These are phyloP conservation scores for Turdus rufiventris DNA, from an alignment of 2,113 vertebrate genomes.

Conservation along the genomic window DNA sequence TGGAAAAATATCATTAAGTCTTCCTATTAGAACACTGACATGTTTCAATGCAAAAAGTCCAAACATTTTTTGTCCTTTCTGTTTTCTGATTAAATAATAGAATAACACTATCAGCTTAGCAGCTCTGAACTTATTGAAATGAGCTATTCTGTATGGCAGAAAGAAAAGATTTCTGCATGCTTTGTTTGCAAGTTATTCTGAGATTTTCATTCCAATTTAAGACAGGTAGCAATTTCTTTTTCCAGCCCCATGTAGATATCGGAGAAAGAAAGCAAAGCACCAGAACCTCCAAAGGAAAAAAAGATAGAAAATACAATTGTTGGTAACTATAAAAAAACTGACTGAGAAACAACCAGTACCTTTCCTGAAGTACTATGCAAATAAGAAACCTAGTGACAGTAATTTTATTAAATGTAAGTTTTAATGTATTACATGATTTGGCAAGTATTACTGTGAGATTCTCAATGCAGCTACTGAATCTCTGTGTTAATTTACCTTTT, in stretches of 20 bases:
- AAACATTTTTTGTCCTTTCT: neutral
- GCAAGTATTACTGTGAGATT: neutral
- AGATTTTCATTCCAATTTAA: neutral
- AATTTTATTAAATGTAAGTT: constrained; percentile 16
- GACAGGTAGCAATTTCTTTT: neutral
- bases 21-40: neutral
- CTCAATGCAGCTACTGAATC: neutral
- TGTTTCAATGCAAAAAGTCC: neutral
- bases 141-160: too few species aligned
- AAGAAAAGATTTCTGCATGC: neutral
- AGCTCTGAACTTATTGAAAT: neutral
- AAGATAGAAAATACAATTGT: neutral
- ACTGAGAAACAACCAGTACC: neutral
- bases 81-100: neutral
- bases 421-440: neutral
- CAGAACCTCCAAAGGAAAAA: neutral
- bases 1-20: neutral
- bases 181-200: neutral
- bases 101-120: neutral
- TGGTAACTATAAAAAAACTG: neutral
- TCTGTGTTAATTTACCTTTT: neutral
- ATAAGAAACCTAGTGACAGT: neutral
- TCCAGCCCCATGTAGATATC: neutral
- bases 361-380: neutral
- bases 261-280: neutral